Evolutionary conservation across 2,113 vertebrate genomes (phyloP), one percentile per base, ranked within the genome.

Genomic region (Nothobranchius furzeri): DNA sequence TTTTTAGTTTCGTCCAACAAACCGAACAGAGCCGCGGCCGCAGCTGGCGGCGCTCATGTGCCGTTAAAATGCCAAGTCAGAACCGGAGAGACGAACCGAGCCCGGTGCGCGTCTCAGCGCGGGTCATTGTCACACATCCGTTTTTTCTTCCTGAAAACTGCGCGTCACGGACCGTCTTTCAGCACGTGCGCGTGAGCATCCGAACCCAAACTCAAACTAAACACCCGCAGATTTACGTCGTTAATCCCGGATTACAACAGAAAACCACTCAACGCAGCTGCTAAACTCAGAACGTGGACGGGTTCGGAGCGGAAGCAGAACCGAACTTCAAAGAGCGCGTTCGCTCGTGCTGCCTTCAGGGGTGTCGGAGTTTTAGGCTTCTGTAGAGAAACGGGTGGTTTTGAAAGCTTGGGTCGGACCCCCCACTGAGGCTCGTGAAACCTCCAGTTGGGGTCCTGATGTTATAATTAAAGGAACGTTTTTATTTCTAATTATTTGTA

Each of bases 51-150:
- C 7, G 2, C 43, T 62, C 62, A 61, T 49, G 65, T 46, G 66
- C 63, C 60, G 70, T 55, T 69, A 49, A 60, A 75, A 63, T 8
- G 35, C 30, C 6, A 14, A 52, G 61, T 68, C 50, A 69, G 43
- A 48, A 35, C 12, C 0, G 35, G 56, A 37, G 24, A 15, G 12
- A 1, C 37, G 37, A 40, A 40, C 37, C 37, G 37, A 40, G 49
- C 24, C 49, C 61, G 71, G 3, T 56, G 10, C 63, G 37, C 6
- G 40, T 30, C 40, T 42, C 40, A 42, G 55, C 68, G 1, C n/a
- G 73, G 71, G 36, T 78, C 87, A 85, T 84, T 78, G 79, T 84
- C 76, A 59, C 12, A 79, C 85, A 90, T 90, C 88, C 87, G 90
- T 78, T 37, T 73, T 63, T 17, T 75, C 89, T 88, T 92, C 91